Percentiles rank a stretch among this genome's conserved stretches.
phyloP scores from a whole-genome alignment of 1,140 invertebrate genomes.

The Drosophila nannoptera region DNA sequence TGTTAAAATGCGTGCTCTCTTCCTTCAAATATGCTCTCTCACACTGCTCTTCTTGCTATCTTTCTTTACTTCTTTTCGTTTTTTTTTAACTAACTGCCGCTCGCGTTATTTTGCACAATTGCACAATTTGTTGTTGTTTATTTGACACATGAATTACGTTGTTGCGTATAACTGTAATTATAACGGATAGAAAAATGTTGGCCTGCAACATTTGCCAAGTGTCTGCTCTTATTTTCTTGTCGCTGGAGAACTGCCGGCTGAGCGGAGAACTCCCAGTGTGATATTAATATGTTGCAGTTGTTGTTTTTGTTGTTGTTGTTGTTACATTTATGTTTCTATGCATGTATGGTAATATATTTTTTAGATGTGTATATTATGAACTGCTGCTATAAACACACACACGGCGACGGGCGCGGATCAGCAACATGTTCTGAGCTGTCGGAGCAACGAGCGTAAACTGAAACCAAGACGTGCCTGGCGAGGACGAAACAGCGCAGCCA shows the following conservation, averaged over 20 bases:
- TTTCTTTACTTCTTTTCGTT: neutral
- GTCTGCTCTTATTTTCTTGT: conserved; percentile 21
- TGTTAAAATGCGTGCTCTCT: no score
- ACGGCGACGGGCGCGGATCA: conserved; percentile 58
- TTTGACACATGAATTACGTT: conserved; percentile 32
- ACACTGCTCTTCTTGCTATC: conserved; percentile 4
- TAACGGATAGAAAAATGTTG: conserved; percentile 34
- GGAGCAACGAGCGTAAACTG: conserved; percentile 70
- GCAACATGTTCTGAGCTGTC: conserved; percentile 71
- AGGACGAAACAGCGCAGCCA: conserved; percentile 32
- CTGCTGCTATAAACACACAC: conserved; percentile 59
- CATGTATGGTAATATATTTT: conserved; percentile 18
- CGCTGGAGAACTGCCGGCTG: conserved; percentile 9
- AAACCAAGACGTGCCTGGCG: conserved; percentile 53
- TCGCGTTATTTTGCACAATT: conserved; percentile 43
- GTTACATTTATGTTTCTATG: conserved; percentile 10
- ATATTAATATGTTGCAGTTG: conserved; percentile 24
- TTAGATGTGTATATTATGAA: conserved; percentile 10
- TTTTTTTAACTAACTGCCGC: neutral
- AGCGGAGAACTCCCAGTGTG: conserved; percentile 26
- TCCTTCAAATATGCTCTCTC: neutral
- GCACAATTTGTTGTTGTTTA: conserved; percentile 50
- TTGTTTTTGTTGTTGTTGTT: conserved; percentile 5
- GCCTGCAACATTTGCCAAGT: conserved; percentile 62
- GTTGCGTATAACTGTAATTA: conserved; percentile 18